Percentiles rank a stretch among this genome's conserved stretches.
These are phyloP conservation scores for Coecobrya sp. DNA, from an alignment of 2,888 invertebrate genomes.

Conservation along the genomic window DNA sequence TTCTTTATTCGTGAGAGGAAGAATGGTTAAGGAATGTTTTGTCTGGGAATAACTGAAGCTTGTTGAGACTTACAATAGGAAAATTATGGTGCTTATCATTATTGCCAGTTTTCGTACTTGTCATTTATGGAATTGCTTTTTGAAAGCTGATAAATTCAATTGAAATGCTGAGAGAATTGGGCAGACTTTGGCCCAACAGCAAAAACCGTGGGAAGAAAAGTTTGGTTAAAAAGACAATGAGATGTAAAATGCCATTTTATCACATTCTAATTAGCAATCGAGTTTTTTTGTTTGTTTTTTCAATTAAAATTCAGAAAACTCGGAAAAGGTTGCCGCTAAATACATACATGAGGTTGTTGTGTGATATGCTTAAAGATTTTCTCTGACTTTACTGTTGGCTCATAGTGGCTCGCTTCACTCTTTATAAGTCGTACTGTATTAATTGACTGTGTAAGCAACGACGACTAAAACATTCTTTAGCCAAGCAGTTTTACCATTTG, in stretches of 20 bases:
- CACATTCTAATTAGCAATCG: slow-evolving; percentile 47
- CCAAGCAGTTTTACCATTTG: background rate
- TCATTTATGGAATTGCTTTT: slow-evolving; percentile 22
- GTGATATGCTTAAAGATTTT: background rate
- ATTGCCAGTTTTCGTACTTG: slow-evolving; percentile 6
- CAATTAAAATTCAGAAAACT: slow-evolving; percentile 57
- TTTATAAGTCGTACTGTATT: too few species aligned
- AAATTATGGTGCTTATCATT: slow-evolving; percentile 55
- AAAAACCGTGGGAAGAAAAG: slow-evolving; percentile 49
- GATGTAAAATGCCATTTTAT: slow-evolving; percentile 21
- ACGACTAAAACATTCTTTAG: background rate
- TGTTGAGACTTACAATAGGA: slow-evolving; percentile 47
- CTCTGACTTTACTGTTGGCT: background rate
- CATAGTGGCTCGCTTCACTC: too few species aligned
- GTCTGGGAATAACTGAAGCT: slow-evolving; percentile 51
- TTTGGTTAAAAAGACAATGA: slow-evolving; percentile 18
- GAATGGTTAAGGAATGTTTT: slow-evolving; percentile 25
- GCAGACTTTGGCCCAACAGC: background rate
- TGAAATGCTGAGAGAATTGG: background rate
- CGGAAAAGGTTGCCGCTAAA: background rate
- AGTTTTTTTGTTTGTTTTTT: slow-evolving; percentile 30
- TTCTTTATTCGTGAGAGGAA: slow-evolving; percentile 15
- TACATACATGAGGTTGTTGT: background rate
- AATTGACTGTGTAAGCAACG: background rate
- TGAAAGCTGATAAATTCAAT: background rate